These are phyloP conservation scores for Semotilus atromaculatus DNA, from an alignment of 2,797 vertebrate genomes.

Conservation along the genomic window DNA sequence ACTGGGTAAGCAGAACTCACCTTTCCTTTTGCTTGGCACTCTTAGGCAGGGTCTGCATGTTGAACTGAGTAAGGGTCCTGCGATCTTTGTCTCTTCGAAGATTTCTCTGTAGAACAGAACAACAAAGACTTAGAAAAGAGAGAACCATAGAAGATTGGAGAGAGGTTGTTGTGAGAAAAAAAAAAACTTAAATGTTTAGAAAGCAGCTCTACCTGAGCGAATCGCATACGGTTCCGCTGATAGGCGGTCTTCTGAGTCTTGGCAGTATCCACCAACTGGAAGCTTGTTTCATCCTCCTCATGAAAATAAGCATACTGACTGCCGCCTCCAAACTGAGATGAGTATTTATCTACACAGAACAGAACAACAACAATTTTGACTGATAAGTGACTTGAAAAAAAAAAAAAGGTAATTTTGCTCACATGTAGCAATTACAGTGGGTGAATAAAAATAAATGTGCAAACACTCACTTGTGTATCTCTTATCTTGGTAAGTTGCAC, in stretches of 20 bases:
- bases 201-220: constrained; percentile 87
- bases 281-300: constrained; percentile 96
- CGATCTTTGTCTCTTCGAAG: constrained; percentile 96
- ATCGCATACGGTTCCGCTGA: constrained; percentile 98
- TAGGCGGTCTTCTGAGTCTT: constrained; percentile 97
- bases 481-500: constrained; percentile 98
- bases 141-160: not conserved
- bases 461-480: constrained; percentile 93
- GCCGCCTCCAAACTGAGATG: constrained; percentile 96
- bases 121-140: not conserved
- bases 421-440: not conserved
- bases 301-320: constrained; percentile 99
- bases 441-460: not conserved
- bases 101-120: constrained; percentile 84
- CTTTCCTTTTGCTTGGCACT: constrained; percentile 99
- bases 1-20: constrained; percentile 69
- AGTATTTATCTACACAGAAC: constrained; percentile 89
- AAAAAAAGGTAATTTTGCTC: not conserved
- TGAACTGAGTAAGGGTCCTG: constrained; percentile 94
- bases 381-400: not conserved
- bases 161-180: not conserved
- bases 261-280: constrained; percentile 97
- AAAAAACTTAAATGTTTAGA: not conserved
- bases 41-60: constrained; percentile 96
- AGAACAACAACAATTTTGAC: not conserved